A percentile compares a stretch with the other conserved stretches of the same genome.
Conservation (phyloP, 2,113 vertebrate genomes). For the Hiodon tergisus region DNA sequence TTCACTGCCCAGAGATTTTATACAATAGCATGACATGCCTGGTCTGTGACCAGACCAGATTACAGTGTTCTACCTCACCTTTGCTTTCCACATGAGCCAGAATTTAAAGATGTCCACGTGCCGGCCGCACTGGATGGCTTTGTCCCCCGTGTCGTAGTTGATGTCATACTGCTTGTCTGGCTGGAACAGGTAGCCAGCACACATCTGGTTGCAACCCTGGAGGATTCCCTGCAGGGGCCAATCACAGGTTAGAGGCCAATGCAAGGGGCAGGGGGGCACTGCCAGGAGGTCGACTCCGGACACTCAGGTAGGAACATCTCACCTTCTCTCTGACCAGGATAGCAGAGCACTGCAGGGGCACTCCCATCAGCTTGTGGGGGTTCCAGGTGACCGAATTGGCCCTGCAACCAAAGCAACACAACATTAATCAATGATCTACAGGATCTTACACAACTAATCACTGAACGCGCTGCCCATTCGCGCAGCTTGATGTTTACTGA, state of each 20-base stretch:
- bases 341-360: constrained; percentile 95
- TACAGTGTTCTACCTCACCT: constrained; percentile 59
- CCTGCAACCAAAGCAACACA: constrained; percentile 65
- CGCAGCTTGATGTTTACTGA: no score
- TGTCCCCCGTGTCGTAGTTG: constrained; percentile 93
- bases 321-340: constrained; percentile 94
- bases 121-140: constrained; percentile 94
- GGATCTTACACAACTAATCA: no score
- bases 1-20: no score
- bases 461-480: no score
- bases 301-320: no score
- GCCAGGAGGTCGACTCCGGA: no score
- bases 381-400: constrained; percentile 98
- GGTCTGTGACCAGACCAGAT: no score
- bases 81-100: constrained; percentile 99
- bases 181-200: constrained; percentile 96
- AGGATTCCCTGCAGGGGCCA: constrained; percentile 73
- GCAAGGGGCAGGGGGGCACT: background rate
- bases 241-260: background rate
- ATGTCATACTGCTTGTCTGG: constrained; percentile 97
- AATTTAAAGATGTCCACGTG: constrained; percentile 99
- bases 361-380: constrained; percentile 99
- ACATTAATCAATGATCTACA: constrained; percentile 7
- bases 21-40: no score
- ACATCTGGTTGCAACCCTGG: constrained; percentile 97